Base-by-base conservation (phyloP, 2,113 vertebrate species). In the Sinocyclocheilus anshuiensis region DNA sequence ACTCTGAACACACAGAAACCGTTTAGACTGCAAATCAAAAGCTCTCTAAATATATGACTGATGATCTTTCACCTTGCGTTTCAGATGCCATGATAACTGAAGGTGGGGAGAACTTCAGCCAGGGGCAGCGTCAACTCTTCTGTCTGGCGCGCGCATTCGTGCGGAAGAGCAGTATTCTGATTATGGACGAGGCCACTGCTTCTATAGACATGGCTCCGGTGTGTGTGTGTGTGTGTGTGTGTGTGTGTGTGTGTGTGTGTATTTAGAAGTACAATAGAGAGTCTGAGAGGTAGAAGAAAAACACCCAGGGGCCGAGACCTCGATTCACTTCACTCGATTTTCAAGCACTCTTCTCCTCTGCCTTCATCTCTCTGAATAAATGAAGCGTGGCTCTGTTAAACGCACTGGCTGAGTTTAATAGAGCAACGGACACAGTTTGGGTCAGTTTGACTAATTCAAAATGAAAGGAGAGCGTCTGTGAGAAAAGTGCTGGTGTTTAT, bases 151-250 rank as follows among this genome's bases (percentile, higher is more conserved):
- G 98, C 83, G 98, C 98, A 65, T 99, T 99, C 33, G 98, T 98
- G 89, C 95, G 98, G 89, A 99, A 99, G 93, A 99, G 97, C 1
- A 99, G 98, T 92, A 98, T 99, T 93, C 97, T 99, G 90, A 99
- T 99, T 92, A 99, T 99, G 98, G 98, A 99, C 1, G 98, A 99
- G 88, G 98, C 98, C 91, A 99, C 98, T 0, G 98, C 98, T 12
- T 99, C 98, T 86, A 99, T 99, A 63, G 98, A 99, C 94, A 99
- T 99, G 98, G 98, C 97, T 87, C 99, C 98, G 83, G 98, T 48
- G 45, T 12, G 45, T 48, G 45, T 48, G 0, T 48, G 45, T 48
- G 45, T 48, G 72, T 75, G 55, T 61, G 55, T 74, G 45, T n/a
- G n/a, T n/a, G n/a, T n/a, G n/a, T n/a, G n/a, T 71, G 16, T 29